Evolutionary conservation across 1,140 invertebrate genomes (phyloP), one percentile per base, ranked within the genome.

Genomic region (Aphis craccivora): DNA sequence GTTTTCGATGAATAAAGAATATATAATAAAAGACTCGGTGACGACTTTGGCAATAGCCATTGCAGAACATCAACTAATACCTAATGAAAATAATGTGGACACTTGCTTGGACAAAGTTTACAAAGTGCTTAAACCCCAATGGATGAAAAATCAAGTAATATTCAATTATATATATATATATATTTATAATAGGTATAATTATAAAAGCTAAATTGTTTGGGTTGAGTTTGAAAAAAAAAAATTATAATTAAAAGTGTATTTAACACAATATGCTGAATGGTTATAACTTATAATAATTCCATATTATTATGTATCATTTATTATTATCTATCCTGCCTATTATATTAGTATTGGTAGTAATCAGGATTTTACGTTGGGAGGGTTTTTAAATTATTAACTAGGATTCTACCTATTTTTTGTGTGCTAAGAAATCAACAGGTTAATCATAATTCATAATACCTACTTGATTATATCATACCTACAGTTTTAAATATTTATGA

Each of bases 101-200:
- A n/a, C 40, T 25, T 84, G 91, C 5, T 51, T 93, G 48, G 91
- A 93, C 14, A 53, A 55, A 20, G 60, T 93, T 51, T 60, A 53
- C 7, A 35, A 53, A 30, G 81, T 43, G 7, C 86, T 93, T n/a
- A 93, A 86, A 6, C 45, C 81, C 14, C 67, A 40, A 43, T 86
- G 76, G 45, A 93, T 93, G 6, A 93, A 55, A 86, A 84, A 93
- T 93, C 81, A 93, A 86, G 91, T 93, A 83, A 93, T n/a, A 67
- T 11, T 90, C 6, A 1, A 67, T 40, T 40, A 89, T 40, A 55
- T 25, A 45, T 11, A 45, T 11, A 45, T 1, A 8, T 45, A 45
- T 45, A 76, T 67, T n/a, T 18, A n/a, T 67, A n/a, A 9, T n/a
- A 18, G 14, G 14, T n/a, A 4, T 67, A 67, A n/a, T n/a, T 67